Conservation (phyloP, 2,797 vertebrate genomes). For the Chelon labrosus region DNA sequence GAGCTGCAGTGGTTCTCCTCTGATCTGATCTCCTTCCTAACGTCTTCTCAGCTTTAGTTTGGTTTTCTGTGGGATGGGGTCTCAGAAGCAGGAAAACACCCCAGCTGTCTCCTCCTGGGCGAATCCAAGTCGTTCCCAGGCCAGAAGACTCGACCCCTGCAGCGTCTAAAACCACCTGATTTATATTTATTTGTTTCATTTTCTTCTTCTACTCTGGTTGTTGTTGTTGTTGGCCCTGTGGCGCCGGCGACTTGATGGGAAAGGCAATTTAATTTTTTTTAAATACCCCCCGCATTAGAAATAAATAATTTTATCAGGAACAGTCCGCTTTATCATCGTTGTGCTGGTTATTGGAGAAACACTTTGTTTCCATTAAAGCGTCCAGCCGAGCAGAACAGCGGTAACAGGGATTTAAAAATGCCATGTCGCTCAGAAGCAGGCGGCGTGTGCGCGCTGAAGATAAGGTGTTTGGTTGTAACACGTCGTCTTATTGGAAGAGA, state of each 20-base stretch:
- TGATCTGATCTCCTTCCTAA: too few relatives aligned
- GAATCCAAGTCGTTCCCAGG: too few relatives aligned
- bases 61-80: too few relatives aligned
- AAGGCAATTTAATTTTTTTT: slow-evolving; percentile 14
- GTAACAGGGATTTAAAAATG: slow-evolving; percentile 68
- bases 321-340: slow-evolving; percentile 40
- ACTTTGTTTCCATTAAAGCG: slow-evolving; percentile 66
- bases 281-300: slow-evolving; percentile 42
- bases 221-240: not conserved
- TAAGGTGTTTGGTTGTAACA: slow-evolving; percentile 45
- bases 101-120: too few relatives aligned
- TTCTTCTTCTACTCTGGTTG: too few relatives aligned
- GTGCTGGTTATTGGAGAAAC: slow-evolving; percentile 57
- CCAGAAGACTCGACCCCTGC: too few relatives aligned
- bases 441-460: slow-evolving; percentile 40
- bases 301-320: slow-evolving; percentile 51
- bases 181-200: too few relatives aligned
- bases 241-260: slow-evolving; percentile 23
- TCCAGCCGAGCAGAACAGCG: slow-evolving; percentile 51
- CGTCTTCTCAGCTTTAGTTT: too few relatives aligned
- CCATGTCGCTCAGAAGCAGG: slow-evolving; percentile 45
- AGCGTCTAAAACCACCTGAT: too few relatives aligned
- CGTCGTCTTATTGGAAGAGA: slow-evolving; percentile 34
- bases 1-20: too few relatives aligned
- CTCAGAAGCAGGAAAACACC: too few relatives aligned